phyloP scores from a whole-genome alignment of 2,797 vertebrate genomes.

The Macrochelys suwanniensis region DNA sequence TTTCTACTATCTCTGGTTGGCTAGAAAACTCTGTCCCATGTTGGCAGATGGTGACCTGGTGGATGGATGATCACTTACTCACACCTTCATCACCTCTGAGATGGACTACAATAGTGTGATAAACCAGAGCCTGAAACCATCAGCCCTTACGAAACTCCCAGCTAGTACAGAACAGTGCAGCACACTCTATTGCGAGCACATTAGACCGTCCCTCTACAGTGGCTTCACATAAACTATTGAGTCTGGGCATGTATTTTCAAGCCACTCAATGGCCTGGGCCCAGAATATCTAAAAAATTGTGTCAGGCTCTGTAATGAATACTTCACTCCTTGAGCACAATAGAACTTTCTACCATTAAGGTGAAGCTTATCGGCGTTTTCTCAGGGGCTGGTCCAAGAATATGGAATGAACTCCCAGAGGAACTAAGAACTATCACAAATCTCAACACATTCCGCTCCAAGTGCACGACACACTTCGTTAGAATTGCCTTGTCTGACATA shows the following conservation, averaged over 20 bases:
- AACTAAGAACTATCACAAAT: background rate
- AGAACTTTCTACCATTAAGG: background rate
- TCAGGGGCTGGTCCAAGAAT: background rate
- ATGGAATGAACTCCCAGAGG: background rate
- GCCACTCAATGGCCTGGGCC: background rate
- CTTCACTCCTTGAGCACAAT: background rate
- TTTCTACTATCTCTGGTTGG: background rate
- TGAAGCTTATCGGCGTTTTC: background rate
- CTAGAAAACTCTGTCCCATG: background rate
- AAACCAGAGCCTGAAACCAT: background rate
- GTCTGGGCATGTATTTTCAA: too few species aligned
- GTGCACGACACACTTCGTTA: background rate
- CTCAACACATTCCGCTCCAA: background rate
- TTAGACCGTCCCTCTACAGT: background rate
- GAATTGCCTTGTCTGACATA: background rate
- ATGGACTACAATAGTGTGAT: background rate
- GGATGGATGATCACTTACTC: background rate
- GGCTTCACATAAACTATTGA: background rate
- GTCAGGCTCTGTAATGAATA: background rate
- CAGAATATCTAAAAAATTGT: background rate
- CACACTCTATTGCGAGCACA: background rate
- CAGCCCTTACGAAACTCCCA: background rate
- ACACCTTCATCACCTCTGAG: background rate
- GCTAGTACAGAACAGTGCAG: background rate
- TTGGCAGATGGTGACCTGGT: background rate